Evolutionary conservation across 2,888 invertebrate species (phyloP).

Genomic region (Eilema depressum): DNA sequence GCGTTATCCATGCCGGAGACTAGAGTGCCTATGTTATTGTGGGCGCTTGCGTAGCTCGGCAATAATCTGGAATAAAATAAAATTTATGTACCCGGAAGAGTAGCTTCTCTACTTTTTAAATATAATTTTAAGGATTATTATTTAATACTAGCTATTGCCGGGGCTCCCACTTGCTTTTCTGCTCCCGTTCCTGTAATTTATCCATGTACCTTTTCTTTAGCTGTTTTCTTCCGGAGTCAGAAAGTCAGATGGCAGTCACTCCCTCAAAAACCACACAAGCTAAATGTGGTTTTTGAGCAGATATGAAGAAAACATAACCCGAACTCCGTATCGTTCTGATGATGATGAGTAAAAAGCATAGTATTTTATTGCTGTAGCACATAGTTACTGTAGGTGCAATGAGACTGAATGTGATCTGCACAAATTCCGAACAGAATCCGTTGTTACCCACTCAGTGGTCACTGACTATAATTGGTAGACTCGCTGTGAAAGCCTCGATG

Average conservation of each 20-base stretch:
- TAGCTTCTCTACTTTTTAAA: not conserved
- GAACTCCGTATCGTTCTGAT: too few species aligned
- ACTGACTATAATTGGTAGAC: conserved; percentile 6
- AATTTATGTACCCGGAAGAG: not conserved
- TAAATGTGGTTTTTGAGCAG: too few species aligned
- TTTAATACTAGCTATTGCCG: too few species aligned
- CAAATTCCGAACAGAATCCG: conserved; percentile 11
- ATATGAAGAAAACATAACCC: too few species aligned
- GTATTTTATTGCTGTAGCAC: too few species aligned
- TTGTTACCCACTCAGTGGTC: conserved; percentile 28
- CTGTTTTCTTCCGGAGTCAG: too few species aligned
- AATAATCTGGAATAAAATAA: conserved; percentile 88
- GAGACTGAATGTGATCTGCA: not conserved
- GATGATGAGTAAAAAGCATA: not conserved
- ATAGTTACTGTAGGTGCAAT: not conserved
- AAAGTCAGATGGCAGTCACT: too few species aligned
- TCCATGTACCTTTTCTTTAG: too few species aligned
- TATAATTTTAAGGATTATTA: not conserved
- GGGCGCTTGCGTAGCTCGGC: conserved; percentile 94
- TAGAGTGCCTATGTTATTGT: conserved; percentile 95
- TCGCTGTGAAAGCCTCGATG: conserved; percentile 18
- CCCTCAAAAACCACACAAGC: too few species aligned
- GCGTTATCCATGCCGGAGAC: conserved; percentile 89
- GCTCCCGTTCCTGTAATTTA: too few species aligned
- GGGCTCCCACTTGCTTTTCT: too few species aligned